Evolutionary conservation across 37 sponge, comb jelly and placozoan genomes (phyloP).

Genomic region (Mnemiopsis leidyi): DNA sequence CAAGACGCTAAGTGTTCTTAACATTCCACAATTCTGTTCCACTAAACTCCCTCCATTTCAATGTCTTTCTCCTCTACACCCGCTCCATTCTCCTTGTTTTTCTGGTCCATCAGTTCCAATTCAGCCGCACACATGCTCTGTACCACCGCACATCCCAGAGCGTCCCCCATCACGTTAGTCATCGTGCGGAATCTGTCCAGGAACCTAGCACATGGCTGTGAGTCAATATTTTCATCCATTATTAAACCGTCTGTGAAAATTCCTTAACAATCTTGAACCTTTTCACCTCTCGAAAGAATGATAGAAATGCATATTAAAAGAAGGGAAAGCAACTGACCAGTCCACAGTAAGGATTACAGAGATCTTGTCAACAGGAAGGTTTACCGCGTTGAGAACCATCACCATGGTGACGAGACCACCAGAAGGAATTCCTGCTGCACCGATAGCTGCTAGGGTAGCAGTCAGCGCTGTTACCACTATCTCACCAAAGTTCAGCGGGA

Average conservation of each 20-base stretch:
- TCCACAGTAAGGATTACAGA: constrained; percentile 83
- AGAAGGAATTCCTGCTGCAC: constrained; percentile 90
- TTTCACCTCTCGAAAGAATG: no score
- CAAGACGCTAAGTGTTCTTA: no score
- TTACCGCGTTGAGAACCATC: constrained; percentile 85
- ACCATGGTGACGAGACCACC: constrained; percentile 93
- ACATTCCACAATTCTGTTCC: no score
- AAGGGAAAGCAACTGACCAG: constrained; percentile 88
- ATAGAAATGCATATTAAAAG: no score
- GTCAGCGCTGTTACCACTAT: constrained; percentile 85
- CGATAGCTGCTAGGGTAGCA: constrained; percentile 84
- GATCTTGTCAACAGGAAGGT: constrained; percentile 75
- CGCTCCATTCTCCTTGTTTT: no score
- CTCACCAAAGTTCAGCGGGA: constrained; percentile 70
- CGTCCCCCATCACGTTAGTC: constrained; percentile 93
- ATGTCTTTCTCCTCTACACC: no score
- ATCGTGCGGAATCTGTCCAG: constrained; percentile 88
- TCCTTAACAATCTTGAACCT: no score
- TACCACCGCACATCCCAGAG: constrained; percentile 84
- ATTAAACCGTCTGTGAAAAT: no score
- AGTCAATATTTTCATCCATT: no score
- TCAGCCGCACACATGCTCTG: constrained; percentile 65
- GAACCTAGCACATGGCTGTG: not conserved
- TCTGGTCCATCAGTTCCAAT: constrained; percentile 16
- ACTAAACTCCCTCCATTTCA: no score